These are phyloP conservation scores for Chlorops oryzae DNA, from an alignment of 1,140 invertebrate species.

Conservation along the genomic window DNA sequence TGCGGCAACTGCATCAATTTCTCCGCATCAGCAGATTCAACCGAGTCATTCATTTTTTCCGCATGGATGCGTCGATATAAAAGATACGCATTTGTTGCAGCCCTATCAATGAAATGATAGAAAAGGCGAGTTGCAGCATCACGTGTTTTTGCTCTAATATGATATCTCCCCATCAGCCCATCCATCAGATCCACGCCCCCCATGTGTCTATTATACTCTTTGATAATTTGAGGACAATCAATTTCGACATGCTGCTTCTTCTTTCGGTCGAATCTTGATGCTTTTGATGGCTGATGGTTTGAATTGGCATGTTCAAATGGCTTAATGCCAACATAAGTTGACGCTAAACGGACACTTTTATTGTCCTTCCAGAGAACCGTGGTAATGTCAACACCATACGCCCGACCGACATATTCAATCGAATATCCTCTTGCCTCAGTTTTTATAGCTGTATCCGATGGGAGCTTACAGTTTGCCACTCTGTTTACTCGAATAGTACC, in stretches of 20 bases:
- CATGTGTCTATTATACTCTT: slow-evolving; percentile 50
- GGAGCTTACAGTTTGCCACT: not conserved
- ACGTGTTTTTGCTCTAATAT: slow-evolving; percentile 42
- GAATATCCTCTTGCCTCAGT: not conserved
- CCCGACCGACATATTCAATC: too few relatives aligned
- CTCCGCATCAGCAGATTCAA: too few relatives aligned
- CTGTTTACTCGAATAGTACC: not conserved
- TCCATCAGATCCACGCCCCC: slow-evolving; percentile 49
- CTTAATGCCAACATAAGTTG: slow-evolving; percentile 43
- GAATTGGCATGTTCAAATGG: slow-evolving; percentile 4
- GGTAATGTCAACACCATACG: slow-evolving; percentile 30
- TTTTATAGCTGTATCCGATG: not conserved
- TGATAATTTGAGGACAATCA: slow-evolving; percentile 46
- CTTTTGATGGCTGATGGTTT: not conserved
- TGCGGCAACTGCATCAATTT: too few relatives aligned
- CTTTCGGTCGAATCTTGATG: slow-evolving; percentile 6
- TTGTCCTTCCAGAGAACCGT: slow-evolving; percentile 41
- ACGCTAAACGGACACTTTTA: slow-evolving; percentile 45
- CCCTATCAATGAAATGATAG: slow-evolving; percentile 47
- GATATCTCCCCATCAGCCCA: slow-evolving; percentile 45
- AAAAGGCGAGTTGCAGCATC: slow-evolving; percentile 47
- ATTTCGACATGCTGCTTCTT: slow-evolving; percentile 40
- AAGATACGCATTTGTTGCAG: slow-evolving; percentile 1
- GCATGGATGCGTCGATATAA: too few relatives aligned
- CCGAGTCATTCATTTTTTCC: too few relatives aligned